Conservation (phyloP, 2,888 invertebrate species). For the Ecdyonurus torrentis region DNA sequence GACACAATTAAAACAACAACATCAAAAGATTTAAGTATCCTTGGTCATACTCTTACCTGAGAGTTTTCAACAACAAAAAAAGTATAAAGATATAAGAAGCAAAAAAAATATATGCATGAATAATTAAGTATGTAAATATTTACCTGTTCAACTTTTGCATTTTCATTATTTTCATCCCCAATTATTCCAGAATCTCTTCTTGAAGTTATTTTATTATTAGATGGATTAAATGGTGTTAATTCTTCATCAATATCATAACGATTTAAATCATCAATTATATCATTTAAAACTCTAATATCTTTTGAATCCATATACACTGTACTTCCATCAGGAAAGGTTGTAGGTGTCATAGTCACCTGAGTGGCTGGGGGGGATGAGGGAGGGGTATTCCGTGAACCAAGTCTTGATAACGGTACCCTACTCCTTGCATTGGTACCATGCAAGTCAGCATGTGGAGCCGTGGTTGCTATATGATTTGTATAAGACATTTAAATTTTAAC, state of each 20-base stretch:
- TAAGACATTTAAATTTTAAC: background rate
- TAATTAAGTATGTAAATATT: no score
- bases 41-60: no score
- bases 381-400: background rate
- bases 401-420: background rate
- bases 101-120: no score
- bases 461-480: constrained; percentile 5
- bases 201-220: background rate
- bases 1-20: no score
- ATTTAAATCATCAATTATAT: constrained; percentile 8
- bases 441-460: constrained; percentile 9
- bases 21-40: no score
- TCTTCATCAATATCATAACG: constrained; percentile 6
- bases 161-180: background rate
- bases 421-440: background rate
- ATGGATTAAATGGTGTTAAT: background rate
- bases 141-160: background rate
- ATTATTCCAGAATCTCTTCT: background rate
- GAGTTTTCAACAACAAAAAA: no score
- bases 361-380: background rate
- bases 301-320: constrained; percentile 3
- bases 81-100: no score
- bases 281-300: constrained; percentile 8
- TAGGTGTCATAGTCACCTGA: background rate
- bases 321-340: background rate